phyloP scores from a whole-genome alignment of 2,113 vertebrate species.

The Pseudorhombus dupliciocellatus region DNA sequence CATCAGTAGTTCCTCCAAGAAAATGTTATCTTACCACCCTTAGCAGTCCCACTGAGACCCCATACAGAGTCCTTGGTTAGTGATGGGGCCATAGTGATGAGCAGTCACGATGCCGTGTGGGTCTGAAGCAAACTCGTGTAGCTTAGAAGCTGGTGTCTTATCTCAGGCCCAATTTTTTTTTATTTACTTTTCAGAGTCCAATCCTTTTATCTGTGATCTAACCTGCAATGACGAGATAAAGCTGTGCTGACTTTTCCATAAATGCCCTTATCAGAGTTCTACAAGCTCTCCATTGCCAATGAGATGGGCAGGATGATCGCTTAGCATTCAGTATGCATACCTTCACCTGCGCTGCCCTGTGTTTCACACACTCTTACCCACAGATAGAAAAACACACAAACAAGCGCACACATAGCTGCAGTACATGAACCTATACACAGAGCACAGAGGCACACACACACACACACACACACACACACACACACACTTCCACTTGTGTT shows the following conservation, averaged over 20 bases:
- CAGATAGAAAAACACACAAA: constrained; percentile 40
- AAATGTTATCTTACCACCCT: constrained; percentile 52
- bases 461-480: constrained; percentile 50
- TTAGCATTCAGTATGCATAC: constrained; percentile 75
- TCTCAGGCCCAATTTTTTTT: constrained; percentile 54
- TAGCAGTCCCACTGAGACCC: constrained; percentile 37
- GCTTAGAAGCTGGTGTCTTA: constrained; percentile 56
- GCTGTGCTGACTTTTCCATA: constrained; percentile 77
- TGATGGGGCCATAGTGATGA: constrained; percentile 60
- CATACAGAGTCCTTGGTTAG: constrained; percentile 48
- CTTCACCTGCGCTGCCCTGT: constrained; percentile 55
- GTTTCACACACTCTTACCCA: constrained; percentile 52
- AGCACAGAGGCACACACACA: constrained; percentile 36
- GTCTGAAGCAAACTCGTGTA: constrained; percentile 42
- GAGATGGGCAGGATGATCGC: constrained; percentile 70
- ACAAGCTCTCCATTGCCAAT: constrained; percentile 74
- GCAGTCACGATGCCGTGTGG: constrained; percentile 42
- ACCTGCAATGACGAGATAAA: constrained; percentile 83
- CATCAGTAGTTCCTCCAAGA: constrained; percentile 52
- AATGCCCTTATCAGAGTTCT: constrained; percentile 80
- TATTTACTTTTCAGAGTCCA: constrained; percentile 69
- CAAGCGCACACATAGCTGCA: constrained; percentile 35
- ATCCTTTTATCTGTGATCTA: constrained; percentile 78
- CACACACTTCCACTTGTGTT: constrained; percentile 56
- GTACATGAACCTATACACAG: constrained; percentile 26